Evolutionary conservation across 2,113 vertebrate species (phyloP).

Genomic region (Phoxinus phoxinus): DNA sequence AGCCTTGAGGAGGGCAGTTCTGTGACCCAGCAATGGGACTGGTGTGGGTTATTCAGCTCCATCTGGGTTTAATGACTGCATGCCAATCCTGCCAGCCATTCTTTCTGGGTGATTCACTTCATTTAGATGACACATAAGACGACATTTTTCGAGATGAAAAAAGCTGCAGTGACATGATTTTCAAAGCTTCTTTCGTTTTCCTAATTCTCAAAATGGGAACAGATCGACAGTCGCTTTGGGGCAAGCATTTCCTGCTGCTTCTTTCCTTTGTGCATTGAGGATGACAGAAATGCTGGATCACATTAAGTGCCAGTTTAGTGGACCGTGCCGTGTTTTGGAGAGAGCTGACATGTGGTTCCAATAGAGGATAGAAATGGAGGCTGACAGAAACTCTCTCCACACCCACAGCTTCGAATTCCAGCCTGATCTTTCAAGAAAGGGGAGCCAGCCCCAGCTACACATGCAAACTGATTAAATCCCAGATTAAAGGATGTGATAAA

Average conservation of each 20-base stretch:
- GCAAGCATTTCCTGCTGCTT: conserved; percentile 59
- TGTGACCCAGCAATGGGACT: conserved; percentile 34
- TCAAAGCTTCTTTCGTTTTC: conserved; percentile 59
- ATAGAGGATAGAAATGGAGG: conserved; percentile 71
- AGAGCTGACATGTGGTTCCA: conserved; percentile 78
- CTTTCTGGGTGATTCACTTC: conserved; percentile 60
- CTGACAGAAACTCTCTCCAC: conserved; percentile 78
- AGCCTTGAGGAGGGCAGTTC: background rate
- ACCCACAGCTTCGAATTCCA: conserved; percentile 79
- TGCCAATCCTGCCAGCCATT: conserved; percentile 63
- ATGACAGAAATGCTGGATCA: conserved; percentile 61
- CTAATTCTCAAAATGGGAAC: conserved; percentile 42
- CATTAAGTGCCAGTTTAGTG: conserved; percentile 69
- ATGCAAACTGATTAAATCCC: conserved; percentile 72
- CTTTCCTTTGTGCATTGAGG: conserved; percentile 57
- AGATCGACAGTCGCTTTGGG: conserved; percentile 50
- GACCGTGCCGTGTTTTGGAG: conserved; percentile 66
- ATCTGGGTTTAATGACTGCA: conserved; percentile 65
- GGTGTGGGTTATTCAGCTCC: conserved; percentile 53
- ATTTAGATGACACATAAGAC: conserved; percentile 58
- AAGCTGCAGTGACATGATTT: conserved; percentile 47
- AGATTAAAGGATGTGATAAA: conserved; percentile 78
- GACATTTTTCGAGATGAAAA: conserved; percentile 51
- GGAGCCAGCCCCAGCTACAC: conserved; percentile 66
- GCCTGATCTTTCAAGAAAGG: conserved; percentile 72